These are phyloP conservation scores for Corythoichthys haematopterus DNA, from an alignment of 2,113 vertebrate genomes.

Conservation along the genomic window DNA sequence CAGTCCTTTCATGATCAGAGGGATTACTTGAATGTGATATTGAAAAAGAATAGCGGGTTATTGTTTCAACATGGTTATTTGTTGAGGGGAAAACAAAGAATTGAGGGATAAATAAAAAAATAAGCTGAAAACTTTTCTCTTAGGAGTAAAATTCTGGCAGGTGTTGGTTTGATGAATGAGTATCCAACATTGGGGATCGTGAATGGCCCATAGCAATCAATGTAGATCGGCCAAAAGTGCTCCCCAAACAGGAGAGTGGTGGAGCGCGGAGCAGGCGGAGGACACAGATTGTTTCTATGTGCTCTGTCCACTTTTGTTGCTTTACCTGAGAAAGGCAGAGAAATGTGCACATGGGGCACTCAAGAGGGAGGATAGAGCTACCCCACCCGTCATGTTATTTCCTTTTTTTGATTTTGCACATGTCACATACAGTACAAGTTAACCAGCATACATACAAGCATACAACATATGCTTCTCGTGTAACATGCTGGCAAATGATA, in stretches of 20 bases:
- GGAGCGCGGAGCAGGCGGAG: conserved; percentile 35
- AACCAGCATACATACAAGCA: no score
- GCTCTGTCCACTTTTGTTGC: conserved; percentile 11
- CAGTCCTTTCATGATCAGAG: conserved; percentile 23
- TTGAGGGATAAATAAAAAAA: background rate
- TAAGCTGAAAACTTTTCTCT: conserved; percentile 37
- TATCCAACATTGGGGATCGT: conserved; percentile 34
- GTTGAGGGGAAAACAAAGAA: conserved; percentile 41
- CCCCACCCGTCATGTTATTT: conserved; percentile 18
- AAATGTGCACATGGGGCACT: background rate
- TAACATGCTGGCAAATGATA: background rate
- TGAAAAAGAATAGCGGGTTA: conserved; percentile 33
- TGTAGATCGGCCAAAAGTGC: conserved; percentile 62
- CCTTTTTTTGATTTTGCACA: background rate
- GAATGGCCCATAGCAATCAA: conserved; percentile 61
- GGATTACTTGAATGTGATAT: conserved; percentile 20
- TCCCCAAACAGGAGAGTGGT: conserved; percentile 50
- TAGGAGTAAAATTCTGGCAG: conserved; percentile 53
- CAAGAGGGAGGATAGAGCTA: conserved; percentile 14
- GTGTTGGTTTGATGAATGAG: conserved; percentile 64
- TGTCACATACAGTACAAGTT: background rate
- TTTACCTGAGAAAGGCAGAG: conserved; percentile 23
- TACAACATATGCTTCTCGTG: background rate
- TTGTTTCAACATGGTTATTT: conserved; percentile 43
- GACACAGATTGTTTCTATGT: conserved; percentile 32